Conservation (phyloP, 2,113 vertebrate genomes). For the Paratilapia polleni region DNA sequence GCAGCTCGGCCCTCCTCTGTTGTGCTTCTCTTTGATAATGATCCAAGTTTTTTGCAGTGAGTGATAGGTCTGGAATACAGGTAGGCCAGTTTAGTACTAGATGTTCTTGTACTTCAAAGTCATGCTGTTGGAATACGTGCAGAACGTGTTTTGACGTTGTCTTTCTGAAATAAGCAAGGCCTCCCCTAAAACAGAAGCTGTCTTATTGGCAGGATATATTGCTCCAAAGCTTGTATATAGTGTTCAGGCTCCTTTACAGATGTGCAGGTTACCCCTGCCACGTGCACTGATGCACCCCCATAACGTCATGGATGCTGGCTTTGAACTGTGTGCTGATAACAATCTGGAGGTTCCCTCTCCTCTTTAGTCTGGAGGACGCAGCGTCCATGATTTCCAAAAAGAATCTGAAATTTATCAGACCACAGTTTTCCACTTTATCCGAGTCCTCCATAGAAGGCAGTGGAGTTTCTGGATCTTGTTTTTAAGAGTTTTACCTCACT, state of each 20-base stretch:
- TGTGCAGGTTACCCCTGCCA: too few relatives aligned
- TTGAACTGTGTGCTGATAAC: too few relatives aligned
- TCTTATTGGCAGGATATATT: too few relatives aligned
- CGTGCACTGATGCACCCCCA: neutral
- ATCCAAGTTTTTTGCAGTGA: too few relatives aligned
- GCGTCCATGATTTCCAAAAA: neutral
- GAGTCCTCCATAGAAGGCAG: neutral
- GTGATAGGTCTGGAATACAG: too few relatives aligned
- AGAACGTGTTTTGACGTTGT: neutral
- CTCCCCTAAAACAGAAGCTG: too few relatives aligned
- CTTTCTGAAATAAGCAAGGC: neutral
- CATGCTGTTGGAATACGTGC: neutral
- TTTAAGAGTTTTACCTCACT: too few relatives aligned
- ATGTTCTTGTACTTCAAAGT: accelerated
- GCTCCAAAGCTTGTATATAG: neutral
- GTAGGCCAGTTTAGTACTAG: neutral
- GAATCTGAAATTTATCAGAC: too few relatives aligned
- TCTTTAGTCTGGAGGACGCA: neutral
- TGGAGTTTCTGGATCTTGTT: neutral
- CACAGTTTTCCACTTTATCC: neutral
- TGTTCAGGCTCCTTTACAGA: neutral
- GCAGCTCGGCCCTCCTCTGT: too few relatives aligned
- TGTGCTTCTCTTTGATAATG: too few relatives aligned
- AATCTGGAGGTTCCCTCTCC: too few relatives aligned
- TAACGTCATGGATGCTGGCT: neutral